phyloP scores from a whole-genome alignment of 2,888 invertebrate species.

The Nemapogon koenigi region DNA sequence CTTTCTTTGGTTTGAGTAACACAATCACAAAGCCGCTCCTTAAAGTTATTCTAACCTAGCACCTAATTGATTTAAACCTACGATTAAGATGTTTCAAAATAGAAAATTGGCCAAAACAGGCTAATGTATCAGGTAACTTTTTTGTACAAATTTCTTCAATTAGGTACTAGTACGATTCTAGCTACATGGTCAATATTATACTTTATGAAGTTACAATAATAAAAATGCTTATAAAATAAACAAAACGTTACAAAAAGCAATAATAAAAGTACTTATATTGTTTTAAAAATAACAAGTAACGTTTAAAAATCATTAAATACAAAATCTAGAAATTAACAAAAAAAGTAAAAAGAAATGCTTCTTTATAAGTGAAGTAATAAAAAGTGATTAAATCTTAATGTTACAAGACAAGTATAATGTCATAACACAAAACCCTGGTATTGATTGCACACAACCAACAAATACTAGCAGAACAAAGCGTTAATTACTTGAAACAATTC shows the following conservation, averaged over 20 bases:
- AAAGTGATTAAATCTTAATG: background rate
- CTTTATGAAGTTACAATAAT: background rate
- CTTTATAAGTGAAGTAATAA: conserved; percentile 2
- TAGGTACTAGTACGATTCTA: conserved; percentile 14
- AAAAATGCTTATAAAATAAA: background rate
- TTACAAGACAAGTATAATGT: too few species aligned
- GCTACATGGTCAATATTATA: too few species aligned
- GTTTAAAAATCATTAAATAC: too few species aligned
- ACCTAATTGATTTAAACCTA: conserved; percentile 25
- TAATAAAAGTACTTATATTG: background rate
- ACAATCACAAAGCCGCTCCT: too few species aligned
- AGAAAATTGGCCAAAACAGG: conserved; percentile 24
- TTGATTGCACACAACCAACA: too few species aligned
- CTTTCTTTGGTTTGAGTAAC: too few species aligned
- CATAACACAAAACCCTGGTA: too few species aligned
- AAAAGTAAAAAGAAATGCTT: background rate
- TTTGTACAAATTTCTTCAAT: conserved; percentile 35
- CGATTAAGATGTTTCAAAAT: conserved; percentile 27
- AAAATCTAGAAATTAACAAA: conserved; percentile 1
- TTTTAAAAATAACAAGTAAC: background rate
- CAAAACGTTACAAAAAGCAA: background rate
- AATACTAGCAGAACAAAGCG: too few species aligned
- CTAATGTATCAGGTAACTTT: conserved; percentile 38
- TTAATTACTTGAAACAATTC: too few species aligned
- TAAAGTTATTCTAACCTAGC: too few species aligned